Conservation (phyloP, 1,140 invertebrate species). For the Ceratoteleas bidentatus region DNA sequence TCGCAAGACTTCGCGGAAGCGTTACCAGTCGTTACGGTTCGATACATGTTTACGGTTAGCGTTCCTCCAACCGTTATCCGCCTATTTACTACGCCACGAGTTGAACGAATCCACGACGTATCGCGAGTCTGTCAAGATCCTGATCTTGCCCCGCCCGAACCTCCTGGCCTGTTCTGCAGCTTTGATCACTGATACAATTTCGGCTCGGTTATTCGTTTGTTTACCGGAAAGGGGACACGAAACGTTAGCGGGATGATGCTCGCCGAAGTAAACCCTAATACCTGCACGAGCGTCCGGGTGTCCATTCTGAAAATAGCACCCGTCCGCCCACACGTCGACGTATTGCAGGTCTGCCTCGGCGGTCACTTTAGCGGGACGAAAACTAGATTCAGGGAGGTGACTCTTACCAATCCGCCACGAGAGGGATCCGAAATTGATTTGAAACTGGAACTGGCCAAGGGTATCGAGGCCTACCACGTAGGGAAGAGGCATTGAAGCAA, state of each 20-base stretch:
- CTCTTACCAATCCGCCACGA: background rate
- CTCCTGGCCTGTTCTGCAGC: background rate
- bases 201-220: constrained; percentile 26
- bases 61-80: too few species aligned
- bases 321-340: constrained; percentile 21
- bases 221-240: constrained; percentile 1
- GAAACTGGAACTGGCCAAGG: background rate
- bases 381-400: too few species aligned
- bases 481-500: too few species aligned
- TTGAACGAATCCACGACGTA: too few species aligned
- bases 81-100: too few species aligned
- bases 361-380: background rate
- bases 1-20: too few species aligned
- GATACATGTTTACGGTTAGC: too few species aligned
- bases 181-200: constrained; percentile 11
- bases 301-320: constrained; percentile 15
- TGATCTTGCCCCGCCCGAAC: too few species aligned
- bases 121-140: too few species aligned
- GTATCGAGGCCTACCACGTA: too few species aligned
- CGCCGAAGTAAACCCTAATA: constrained; percentile 17
- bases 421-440: background rate
- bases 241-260: background rate
- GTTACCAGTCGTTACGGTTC: too few species aligned
- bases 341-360: background rate
- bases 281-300: background rate